Base-by-base conservation (phyloP, 2,113 vertebrate genomes). In the Stictonetta naevosa region DNA sequence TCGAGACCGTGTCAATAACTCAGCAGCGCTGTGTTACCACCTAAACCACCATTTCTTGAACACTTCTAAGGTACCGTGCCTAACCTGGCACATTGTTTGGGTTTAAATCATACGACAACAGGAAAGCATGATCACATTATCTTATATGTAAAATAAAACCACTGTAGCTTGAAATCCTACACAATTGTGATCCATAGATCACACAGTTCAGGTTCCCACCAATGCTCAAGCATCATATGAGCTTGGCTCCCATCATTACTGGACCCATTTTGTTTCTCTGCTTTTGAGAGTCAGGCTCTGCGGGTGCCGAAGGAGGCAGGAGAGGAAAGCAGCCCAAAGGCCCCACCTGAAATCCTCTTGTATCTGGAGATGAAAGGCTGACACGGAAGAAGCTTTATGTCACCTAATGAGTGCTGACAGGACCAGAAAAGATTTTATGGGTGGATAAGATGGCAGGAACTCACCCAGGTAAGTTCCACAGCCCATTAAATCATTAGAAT, bases 361-460 rank as follows among this genome's bases (percentile, higher is more conserved):
- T 73, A 8, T 83, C 67, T 17, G 42, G 85, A 92, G 59, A 88
- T 86, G 79, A 88, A 92, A 88, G 77, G 58, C 64, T 91, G 73
- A 74, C 82, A 63, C 16, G 23, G 60, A 75, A 67, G 74, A 82
- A 87, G 58, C 34, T 78, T 42, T 50, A 0, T 33, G 66, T 55
- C 76, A 88, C 89, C 84, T 92, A 78, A 91, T 18, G 62, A 87
- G 66, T 66, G 60, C 81, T 85, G 89, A 82, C 69, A 90, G 73
- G 42, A 88, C 25, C 73, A 79, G 68, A 3, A 84, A 42, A 78
- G 42, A 84, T 56, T 92, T 84, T 72, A 68, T 7, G 75, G 66
- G 64, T 42, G 63, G 26, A 64, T 84, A 56, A 91, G 52, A 36
- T 60, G 66, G 59, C 3, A 12, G 72, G 80, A 88, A 86, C 64